Evolutionary conservation across 2,888 invertebrate genomes (phyloP).

Genomic region (Synanthedon vespiformis): DNA sequence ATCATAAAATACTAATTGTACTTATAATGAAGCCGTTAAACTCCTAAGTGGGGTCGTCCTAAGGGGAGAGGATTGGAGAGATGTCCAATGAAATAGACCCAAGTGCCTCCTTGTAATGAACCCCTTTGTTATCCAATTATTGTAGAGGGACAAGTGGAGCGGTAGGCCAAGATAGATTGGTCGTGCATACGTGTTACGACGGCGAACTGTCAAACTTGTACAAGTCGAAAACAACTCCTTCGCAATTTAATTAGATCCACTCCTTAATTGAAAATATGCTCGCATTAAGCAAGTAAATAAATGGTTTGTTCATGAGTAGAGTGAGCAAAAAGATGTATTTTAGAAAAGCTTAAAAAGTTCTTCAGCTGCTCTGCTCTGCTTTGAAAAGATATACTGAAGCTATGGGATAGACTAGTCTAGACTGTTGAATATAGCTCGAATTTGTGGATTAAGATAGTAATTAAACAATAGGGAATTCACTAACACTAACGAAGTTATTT

Average conservation of each 20-base stretch:
- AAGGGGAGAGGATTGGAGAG: constrained; percentile 8
- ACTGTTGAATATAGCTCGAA: too few relatives aligned
- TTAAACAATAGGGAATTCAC: too few relatives aligned
- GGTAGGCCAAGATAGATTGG: constrained; percentile 21
- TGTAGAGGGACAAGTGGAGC: constrained; percentile 5
- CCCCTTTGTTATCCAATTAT: constrained; percentile 4
- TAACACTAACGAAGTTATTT: too few relatives aligned
- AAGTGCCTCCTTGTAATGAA: constrained; percentile 16
- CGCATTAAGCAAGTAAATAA: constrained; percentile 44
- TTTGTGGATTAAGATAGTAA: too few relatives aligned
- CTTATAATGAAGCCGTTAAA: constrained; percentile 59
- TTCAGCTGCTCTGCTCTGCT: too few relatives aligned
- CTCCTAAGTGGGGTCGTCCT: constrained; percentile 56
- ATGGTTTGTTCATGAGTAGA: constrained; percentile 29
- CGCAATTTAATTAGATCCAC: constrained; percentile 49
- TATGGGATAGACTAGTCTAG: too few relatives aligned
- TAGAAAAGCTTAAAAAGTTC: too few relatives aligned
- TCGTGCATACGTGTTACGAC: constrained; percentile 34
- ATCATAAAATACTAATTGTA: constrained; percentile 56
- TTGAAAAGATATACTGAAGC: too few relatives aligned
- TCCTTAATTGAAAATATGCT: constrained; percentile 55
- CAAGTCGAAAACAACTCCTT: constrained; percentile 36
- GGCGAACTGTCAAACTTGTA: constrained; percentile 28
- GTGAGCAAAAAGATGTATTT: constrained; percentile 10
- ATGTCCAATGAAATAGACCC: constrained; percentile 18